These are phyloP conservation scores for Larimichthys crocea DNA, from an alignment of 2,113 vertebrate genomes.

Conservation along the genomic window DNA sequence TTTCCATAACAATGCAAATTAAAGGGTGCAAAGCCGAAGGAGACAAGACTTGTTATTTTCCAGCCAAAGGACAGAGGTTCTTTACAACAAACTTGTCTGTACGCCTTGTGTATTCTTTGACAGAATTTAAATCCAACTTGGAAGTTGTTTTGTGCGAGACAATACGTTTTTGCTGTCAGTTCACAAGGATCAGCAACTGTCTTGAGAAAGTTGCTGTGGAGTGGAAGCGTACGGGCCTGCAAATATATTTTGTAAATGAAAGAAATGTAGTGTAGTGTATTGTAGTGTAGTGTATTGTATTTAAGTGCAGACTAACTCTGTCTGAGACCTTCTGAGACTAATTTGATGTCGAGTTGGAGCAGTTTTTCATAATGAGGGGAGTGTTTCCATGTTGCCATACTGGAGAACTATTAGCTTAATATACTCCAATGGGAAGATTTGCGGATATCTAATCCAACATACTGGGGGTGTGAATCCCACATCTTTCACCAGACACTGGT, in stretches of 20 bases:
- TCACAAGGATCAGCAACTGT: constrained; percentile 61
- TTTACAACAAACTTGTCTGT: constrained; percentile 77
- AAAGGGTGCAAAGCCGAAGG: constrained; percentile 79
- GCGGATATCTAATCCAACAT: constrained; percentile 8
- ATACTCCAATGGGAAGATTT: constrained; percentile 11
- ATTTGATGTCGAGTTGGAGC: constrained; percentile 5
- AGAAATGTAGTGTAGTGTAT: neutral
- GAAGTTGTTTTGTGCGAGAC: constrained; percentile 72
- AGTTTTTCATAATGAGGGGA: neutral
- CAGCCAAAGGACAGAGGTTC: constrained; percentile 73
- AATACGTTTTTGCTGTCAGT: constrained; percentile 61
- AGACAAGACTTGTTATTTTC: constrained; percentile 79
- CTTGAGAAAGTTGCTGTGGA: constrained; percentile 54
- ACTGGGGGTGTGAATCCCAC: neutral
- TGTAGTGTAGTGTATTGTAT: neutral
- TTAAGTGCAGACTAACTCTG: constrained; percentile 1
- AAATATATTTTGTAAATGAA: constrained; percentile 35
- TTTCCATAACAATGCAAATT: constrained; percentile 84
- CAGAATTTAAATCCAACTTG: constrained; percentile 70
- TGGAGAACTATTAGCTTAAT: constrained; percentile 1
- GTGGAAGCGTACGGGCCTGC: neutral
- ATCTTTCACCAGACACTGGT: constrained; percentile 8
- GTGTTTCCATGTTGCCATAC: neutral
- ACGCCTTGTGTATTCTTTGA: constrained; percentile 68
- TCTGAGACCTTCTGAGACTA: constrained; percentile 6